Conservation (phyloP, 2,888 invertebrate species). For the Heteromyza rotundicornis region DNA sequence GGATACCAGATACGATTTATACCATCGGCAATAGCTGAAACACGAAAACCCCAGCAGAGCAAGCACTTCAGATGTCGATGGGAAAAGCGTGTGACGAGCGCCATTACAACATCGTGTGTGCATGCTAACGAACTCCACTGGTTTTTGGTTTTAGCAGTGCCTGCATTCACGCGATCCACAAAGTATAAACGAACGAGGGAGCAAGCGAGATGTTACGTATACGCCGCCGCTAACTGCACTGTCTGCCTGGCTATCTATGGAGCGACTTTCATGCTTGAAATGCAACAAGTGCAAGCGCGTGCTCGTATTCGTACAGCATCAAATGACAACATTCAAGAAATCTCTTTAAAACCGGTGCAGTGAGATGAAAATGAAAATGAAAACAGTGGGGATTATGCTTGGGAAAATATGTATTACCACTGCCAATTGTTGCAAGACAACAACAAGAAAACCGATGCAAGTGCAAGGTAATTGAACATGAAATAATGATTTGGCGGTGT, state of each 20-base stretch:
- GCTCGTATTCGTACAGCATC: not conserved
- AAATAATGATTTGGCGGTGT: not conserved
- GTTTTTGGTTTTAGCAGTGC: no score
- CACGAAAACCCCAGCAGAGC: conserved; percentile 17
- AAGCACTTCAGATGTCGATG: conserved; percentile 39
- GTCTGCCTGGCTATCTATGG: no score
- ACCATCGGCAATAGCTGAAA: conserved; percentile 44
- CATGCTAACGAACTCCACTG: conserved; percentile 1
- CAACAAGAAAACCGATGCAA: conserved; percentile 40
- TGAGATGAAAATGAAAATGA: conserved; percentile 3
- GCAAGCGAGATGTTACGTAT: not conserved
- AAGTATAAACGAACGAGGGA: no score
- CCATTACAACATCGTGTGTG: not conserved
- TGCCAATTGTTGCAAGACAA: conserved; percentile 24
- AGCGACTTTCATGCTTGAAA: not conserved
- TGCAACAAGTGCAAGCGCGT: not conserved
- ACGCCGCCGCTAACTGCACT: not conserved
- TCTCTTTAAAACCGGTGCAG: conserved; percentile 26
- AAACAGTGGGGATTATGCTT: no score
- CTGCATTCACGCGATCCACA: no score
- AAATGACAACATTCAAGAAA: no score
- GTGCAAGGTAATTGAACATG: conserved; percentile 52
- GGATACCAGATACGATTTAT: conserved; percentile 62
- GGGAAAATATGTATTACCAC: not conserved
- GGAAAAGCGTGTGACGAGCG: conserved; percentile 8